Percentiles rank a stretch among this genome's conserved stretches.
Evolutionary conservation across 2,888 invertebrate genomes (phyloP).

Genomic region (Hemicrepidius hirtus): DNA sequence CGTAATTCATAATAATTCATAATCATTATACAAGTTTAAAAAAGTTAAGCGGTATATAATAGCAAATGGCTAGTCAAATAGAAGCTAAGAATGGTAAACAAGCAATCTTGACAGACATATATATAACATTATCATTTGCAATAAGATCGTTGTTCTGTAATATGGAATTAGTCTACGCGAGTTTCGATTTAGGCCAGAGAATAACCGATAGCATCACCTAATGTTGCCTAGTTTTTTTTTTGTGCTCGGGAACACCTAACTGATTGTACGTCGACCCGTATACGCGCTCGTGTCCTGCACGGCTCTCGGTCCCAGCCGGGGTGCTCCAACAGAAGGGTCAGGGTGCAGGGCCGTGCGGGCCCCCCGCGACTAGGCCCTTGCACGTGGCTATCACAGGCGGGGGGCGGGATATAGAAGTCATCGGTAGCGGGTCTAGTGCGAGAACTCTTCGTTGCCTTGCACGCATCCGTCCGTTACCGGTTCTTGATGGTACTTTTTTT

Average conservation of each 20-base stretch:
- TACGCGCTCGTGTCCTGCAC: conserved; percentile 52
- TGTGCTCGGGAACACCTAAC: conserved; percentile 63
- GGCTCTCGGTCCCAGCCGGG: conserved; percentile 52
- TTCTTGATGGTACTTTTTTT: conserved; percentile 53
- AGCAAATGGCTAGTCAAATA: conserved; percentile 70
- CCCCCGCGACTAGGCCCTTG: conserved; percentile 56
- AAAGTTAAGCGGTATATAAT: conserved; percentile 62
- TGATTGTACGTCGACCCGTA: conserved; percentile 59
- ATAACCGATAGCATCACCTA: conserved; percentile 62
- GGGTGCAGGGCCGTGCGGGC: conserved; percentile 54
- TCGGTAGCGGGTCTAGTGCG: conserved; percentile 53
- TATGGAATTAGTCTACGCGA: conserved; percentile 72
- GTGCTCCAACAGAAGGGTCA: conserved; percentile 51
- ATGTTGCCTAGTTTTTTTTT: conserved; percentile 68
- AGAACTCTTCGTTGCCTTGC: conserved; percentile 54
- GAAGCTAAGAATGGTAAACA: conserved; percentile 71
- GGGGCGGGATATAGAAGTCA: conserved; percentile 48
- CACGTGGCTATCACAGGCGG: conserved; percentile 58
- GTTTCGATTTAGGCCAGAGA: conserved; percentile 73
- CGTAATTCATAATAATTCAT: conserved; percentile 67
- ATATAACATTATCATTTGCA: conserved; percentile 67
- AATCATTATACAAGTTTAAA: conserved; percentile 62
- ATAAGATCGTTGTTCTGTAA: conserved; percentile 73
- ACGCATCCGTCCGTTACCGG: conserved; percentile 60
- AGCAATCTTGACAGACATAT: conserved; percentile 71